A percentile compares a stretch with the other conserved stretches of the same genome.
Conservation (phyloP, 1,140 invertebrate species). For the Eufriesea mexicana region DNA sequence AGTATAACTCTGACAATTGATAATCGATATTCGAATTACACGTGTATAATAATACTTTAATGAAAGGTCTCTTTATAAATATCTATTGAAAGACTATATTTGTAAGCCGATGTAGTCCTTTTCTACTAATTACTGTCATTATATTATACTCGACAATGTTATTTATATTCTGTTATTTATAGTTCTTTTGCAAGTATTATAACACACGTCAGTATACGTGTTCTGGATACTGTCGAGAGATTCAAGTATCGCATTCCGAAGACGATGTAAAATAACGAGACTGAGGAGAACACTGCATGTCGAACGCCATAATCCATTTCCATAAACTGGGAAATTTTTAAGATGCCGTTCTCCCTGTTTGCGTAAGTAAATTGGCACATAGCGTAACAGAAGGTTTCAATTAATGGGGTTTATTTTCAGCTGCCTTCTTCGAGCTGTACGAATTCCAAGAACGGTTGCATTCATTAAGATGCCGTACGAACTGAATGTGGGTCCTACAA, state of each 20-base stretch:
- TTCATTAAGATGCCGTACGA: slow-evolving; percentile 1
- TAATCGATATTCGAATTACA: too few relatives aligned
- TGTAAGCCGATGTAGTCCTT: too few relatives aligned
- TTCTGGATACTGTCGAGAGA: background rate
- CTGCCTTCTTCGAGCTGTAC: background rate
- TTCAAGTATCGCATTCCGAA: background rate
- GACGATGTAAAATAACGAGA: background rate
- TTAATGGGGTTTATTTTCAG: slow-evolving; percentile 14
- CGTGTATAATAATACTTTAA: too few relatives aligned
- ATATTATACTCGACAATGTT: too few relatives aligned
- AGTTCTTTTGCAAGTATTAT: background rate
- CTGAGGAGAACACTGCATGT: too few relatives aligned
- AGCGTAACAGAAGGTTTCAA: background rate
- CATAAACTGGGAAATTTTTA: background rate
- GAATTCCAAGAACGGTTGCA: slow-evolving; percentile 31
- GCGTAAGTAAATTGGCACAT: background rate
- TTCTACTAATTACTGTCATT: too few relatives aligned
- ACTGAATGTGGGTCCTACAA: slow-evolving; percentile 19
- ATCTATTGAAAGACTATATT: too few relatives aligned
- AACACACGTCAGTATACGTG: background rate
- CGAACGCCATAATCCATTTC: background rate
- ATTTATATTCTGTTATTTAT: too few relatives aligned
- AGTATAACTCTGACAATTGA: too few relatives aligned
- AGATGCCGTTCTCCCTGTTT: background rate
- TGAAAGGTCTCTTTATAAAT: too few relatives aligned